Base-by-base conservation (phyloP, 2,888 invertebrate species). In the Dolomedes plantarius region DNA sequence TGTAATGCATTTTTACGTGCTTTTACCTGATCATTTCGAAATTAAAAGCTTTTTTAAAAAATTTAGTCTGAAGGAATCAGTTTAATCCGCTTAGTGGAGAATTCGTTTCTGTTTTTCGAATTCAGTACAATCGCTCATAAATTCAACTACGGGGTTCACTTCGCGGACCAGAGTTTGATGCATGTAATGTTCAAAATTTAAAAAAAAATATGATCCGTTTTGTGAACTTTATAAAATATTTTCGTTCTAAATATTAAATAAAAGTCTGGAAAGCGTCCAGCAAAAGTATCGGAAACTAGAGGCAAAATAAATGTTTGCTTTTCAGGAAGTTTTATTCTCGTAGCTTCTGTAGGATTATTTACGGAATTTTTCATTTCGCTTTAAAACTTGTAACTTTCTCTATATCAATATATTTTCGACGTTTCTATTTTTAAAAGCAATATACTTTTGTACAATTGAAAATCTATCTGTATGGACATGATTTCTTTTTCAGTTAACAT, bases 281-380 rank as follows among this genome's bases (percentile, higher is more conserved):
- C 23, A 16, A 23, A 3, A 56, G 56, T 23, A 16, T 16, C 9
- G 46, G 16, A 16, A 16, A 46, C 11, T 2, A 46, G 16, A 16
- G 23, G 23, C 56, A 56, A 56, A 56, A 56, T 56, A 56, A 56
- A 56, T 56, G 56, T 56, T 56, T 56, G 56, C 56, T 56, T 56
- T 56, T 23, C 56, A 23, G 23, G 23, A 56, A 56, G 56, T 23
- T 56, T 56, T 56, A 56, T 56, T 56, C 56, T 56, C 56, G 19
- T 23, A 56, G 19, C 56, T 56, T 56, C 46, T 56, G 23, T 56
- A 23, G 16, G 56, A 23, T 46, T 46, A 46, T 56, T 56, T 56
- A 56, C 19, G 16, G 56, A 23, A 56, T 56, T 56, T 56, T 56
- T 56, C 56, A 56, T 56, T 56, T 56, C 56, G 23, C 23, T 56